Evolutionary conservation across 2,113 vertebrate species (phyloP).

Genomic region (Mesocricetus auratus): DNA sequence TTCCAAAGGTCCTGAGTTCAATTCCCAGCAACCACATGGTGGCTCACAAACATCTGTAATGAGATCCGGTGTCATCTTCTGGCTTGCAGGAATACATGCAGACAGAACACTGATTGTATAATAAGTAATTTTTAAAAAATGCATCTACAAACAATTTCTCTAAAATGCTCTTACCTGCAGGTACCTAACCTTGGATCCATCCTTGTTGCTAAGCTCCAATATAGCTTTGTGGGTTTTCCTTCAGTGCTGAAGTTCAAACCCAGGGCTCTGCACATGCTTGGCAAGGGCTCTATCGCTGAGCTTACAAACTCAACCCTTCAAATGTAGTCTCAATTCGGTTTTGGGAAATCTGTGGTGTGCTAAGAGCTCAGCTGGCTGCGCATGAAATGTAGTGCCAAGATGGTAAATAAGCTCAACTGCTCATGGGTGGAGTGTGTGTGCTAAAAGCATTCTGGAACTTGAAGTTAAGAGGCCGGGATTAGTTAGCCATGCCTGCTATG

Average conservation of each 20-base stretch:
- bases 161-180: neutral
- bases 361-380: neutral
- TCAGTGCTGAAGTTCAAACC: neutral
- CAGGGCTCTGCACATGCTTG: neutral
- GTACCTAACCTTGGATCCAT: neutral
- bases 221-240: neutral
- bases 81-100: too few species aligned
- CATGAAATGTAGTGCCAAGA: neutral
- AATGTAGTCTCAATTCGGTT: conserved; percentile 10
- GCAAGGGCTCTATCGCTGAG: fast-evolving
- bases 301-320: neutral
- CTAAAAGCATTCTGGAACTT: neutral
- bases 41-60: too few species aligned
- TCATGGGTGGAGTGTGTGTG: neutral
- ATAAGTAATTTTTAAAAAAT: too few species aligned
- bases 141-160: neutral
- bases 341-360: neutral
- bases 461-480: neutral
- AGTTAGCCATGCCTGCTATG: neutral
- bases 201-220: neutral
- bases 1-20: too few species aligned
- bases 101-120: too few species aligned
- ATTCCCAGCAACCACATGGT: too few species aligned
- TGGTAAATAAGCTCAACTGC: neutral
- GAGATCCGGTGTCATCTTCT: too few species aligned